phyloP scores from a whole-genome alignment of 2,888 invertebrate genomes.

The Catocala sponsa region DNA sequence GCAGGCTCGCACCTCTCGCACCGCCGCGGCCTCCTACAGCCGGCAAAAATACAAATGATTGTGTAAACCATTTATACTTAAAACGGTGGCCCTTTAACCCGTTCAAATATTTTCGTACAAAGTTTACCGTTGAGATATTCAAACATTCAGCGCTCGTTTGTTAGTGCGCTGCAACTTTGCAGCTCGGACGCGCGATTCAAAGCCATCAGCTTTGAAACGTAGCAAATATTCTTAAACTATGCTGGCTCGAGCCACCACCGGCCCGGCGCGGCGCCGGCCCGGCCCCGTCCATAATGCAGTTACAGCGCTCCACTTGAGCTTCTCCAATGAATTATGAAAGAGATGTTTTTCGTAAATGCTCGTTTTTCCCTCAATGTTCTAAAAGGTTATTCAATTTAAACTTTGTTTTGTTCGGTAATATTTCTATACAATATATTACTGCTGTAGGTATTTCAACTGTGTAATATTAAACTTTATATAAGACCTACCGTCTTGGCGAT shows the following conservation, averaged over 20 bases:
- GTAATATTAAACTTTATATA: too few relatives aligned
- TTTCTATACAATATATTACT: too few relatives aligned
- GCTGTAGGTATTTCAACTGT: too few relatives aligned
- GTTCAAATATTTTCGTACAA: constrained; percentile 32
- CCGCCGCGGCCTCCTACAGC: not conserved
- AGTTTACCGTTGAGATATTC: constrained; percentile 36
- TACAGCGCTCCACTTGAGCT: constrained; percentile 10
- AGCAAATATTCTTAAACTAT: constrained; percentile 25
- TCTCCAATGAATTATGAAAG: constrained; percentile 18
- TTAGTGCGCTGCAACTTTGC: constrained; percentile 7
- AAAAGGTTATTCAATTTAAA: not conserved
- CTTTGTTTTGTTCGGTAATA: not conserved
- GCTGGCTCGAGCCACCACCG: constrained; percentile 4
- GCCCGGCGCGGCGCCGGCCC: not conserved
- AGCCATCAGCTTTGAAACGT: constrained; percentile 16
- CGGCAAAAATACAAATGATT: constrained; percentile 16
- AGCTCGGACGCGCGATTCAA: constrained; percentile 13
- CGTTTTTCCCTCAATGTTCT: not conserved
- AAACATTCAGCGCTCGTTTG: constrained; percentile 24
- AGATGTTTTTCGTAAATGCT: constrained; percentile 11
- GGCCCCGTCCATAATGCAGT: constrained; percentile 15
- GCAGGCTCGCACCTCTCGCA: too few relatives aligned
- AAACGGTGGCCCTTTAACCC: constrained; percentile 27
- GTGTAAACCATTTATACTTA: constrained; percentile 25
- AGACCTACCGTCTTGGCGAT: too few relatives aligned